A percentile compares a stretch with the other conserved stretches of the same genome.
phyloP scores from a whole-genome alignment of 2,113 vertebrate species.

The Diadophis punctatus region DNA sequence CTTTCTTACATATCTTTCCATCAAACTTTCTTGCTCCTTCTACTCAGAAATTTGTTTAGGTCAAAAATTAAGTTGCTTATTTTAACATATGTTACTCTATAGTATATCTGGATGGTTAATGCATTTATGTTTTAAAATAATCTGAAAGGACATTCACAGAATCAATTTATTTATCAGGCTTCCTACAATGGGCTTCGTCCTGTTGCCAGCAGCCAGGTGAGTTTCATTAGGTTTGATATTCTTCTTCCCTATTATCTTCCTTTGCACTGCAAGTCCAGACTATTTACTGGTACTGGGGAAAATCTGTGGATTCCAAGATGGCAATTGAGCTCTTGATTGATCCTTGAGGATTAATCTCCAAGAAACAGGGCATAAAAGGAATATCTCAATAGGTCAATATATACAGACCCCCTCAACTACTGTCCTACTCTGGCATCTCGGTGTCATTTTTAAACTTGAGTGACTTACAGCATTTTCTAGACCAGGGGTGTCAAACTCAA shows the following conservation, averaged over 20 bases:
- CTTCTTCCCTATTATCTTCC: not conserved
- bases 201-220: not conserved
- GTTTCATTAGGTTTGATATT: not conserved
- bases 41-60: not conserved
- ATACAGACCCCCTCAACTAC: not conserved
- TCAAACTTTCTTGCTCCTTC: not conserved
- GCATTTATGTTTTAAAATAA: not conserved
- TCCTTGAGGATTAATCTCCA: not conserved
- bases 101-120: not conserved
- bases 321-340: not conserved
- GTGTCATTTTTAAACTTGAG: not conserved
- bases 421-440: not conserved
- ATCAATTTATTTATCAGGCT: not conserved
- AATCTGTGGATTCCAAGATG: not conserved
- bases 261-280: not conserved
- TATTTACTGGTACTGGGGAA: not conserved
- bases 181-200: fast-evolving
- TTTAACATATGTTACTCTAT: not conserved
- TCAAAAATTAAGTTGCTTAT: not conserved
- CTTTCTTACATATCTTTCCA: not conserved
- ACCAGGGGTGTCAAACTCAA: not conserved
- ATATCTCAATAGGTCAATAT: not conserved
- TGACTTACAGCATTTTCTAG: no score
- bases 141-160: not conserved
- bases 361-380: not conserved